Conservation (phyloP, 2,888 invertebrate species). For the Microplitis deprimator region DNA sequence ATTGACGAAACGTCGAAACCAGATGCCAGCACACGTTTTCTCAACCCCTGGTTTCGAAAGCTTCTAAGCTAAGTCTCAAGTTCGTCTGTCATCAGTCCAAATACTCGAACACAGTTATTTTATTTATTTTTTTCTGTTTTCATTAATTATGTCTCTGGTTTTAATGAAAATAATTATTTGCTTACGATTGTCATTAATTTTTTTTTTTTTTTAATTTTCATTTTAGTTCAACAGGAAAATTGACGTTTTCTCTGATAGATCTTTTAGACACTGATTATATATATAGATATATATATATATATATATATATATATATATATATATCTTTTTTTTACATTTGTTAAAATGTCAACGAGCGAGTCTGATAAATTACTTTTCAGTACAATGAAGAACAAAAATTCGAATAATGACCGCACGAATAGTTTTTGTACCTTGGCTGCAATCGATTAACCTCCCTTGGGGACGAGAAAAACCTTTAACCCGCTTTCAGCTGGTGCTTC, state of each 20-base stretch:
- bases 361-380: constrained; percentile 17
- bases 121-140: not conserved
- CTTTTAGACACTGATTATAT: not conserved
- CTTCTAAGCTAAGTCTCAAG: not conserved
- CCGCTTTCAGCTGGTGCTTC: not conserved
- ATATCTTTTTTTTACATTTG: not conserved
- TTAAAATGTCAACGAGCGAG: constrained; percentile 8
- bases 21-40: constrained; percentile 54
- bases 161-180: too few species aligned
- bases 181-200: too few species aligned
- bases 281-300: too few species aligned
- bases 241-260: not conserved
- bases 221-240: not conserved
- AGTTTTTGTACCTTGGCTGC: constrained; percentile 36
- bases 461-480: not conserved
- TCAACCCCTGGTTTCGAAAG: not conserved
- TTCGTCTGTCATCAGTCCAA: not conserved
- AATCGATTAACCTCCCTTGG: constrained; percentile 43
- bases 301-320: not conserved
- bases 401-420: constrained; percentile 32
- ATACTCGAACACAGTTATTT: not conserved
- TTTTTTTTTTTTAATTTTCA: too few species aligned
- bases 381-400: constrained; percentile 33
- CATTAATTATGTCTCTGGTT: not conserved
- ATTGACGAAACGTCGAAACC: constrained; percentile 64